Evolutionary conservation across 2,888 invertebrate species (phyloP), one percentile per base, ranked within the genome.

Genomic region (Calephelis perditalis): DNA sequence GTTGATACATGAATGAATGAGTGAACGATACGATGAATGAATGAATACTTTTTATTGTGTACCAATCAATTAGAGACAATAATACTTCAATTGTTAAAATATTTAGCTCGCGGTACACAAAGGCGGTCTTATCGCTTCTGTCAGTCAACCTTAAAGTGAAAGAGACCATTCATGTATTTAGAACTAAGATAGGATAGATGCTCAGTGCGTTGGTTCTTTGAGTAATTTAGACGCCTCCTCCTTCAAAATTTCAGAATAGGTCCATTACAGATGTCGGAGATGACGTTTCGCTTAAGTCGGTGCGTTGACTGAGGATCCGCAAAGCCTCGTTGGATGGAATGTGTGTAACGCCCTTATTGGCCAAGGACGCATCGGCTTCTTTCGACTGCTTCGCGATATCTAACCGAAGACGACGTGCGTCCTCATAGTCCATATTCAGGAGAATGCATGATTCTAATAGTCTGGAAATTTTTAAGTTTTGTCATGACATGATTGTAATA

Each of bases 401-500:
- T 63, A 95, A 93, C 46, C 94, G 92, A 12, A 97, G 84, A 4
- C 96, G 88, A 56, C 96, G 88, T 0, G 96, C 96, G 46, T 96
- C 95, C 0, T 96, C 97, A 71, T 94, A 92, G 55, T 95, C 92
- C 70, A 96, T 83, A 70, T 94, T 96, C 47, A 97, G 83, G 49
- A 97, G 84, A 67, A 92, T 92, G 76, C 95, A 95, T 0, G 96
- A 93, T 77, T 97, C 97, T 65, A 93, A 86, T 47, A 96, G 86
- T 73, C 96, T 96, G 76, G 10, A 63, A 57, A 2, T 15, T 40
- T 40, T 40, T 40, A 7, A 37, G 7, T 26, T 55, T 5, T 35
- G 63, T 46, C 4, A 3, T 57, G 12, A 56, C 81, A 79, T 36
- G 26, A 26, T 26, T 26, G 0, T 26, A 26, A 26, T 26, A 26